Evolutionary conservation across 1,140 invertebrate species (phyloP), one percentile per base, ranked within the genome.

Genomic region (Drosophila nebulosa): DNA sequence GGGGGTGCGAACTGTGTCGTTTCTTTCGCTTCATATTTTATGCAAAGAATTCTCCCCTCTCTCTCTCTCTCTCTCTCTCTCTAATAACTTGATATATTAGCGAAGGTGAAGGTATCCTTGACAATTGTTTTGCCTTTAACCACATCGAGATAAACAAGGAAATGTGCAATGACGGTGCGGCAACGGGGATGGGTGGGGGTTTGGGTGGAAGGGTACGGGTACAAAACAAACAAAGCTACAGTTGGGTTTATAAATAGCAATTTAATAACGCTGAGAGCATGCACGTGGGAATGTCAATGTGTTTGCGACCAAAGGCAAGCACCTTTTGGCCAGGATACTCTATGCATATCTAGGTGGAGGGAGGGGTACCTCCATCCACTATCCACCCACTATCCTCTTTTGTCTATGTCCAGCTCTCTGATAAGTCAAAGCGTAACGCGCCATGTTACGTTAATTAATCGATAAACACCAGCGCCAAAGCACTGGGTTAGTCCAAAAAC

Each of bases 221-320:
- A n/a, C 16, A 63, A 69, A 76, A 68, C 59, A 68, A 57, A 66
- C 59, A 57, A 53, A 59, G 66, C 51, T 78, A 75, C 63, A 63
- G 27, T 72, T 76, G 50, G 59, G 53, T 69, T 81, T 86, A 86
- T 86, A 88, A 86, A 86, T 86, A 86, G 83, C 51, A 81, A 66
- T 86, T 86, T 86, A 86, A 86, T 86, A 86, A 86, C 74, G 81
- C 64, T 86, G 74, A 86, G 83, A 86, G 83, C 81, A 65, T 71
- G 69, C 81, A 88, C 81, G 81, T 86, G 83, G 78, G 80, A 84
- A 84, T 75, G 78, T 76, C 75, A 64, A 84, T 77, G 77, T 81
- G 81, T 77, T 35, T 65, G 46, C 24, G 63, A 46, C 74, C 57
- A 74, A 67, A 42, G 63, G 50, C 71, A 64, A 79, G 35, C 30